Base-by-base conservation (phyloP, 1,140 invertebrate genomes). In the Lanistes nyassanus region DNA sequence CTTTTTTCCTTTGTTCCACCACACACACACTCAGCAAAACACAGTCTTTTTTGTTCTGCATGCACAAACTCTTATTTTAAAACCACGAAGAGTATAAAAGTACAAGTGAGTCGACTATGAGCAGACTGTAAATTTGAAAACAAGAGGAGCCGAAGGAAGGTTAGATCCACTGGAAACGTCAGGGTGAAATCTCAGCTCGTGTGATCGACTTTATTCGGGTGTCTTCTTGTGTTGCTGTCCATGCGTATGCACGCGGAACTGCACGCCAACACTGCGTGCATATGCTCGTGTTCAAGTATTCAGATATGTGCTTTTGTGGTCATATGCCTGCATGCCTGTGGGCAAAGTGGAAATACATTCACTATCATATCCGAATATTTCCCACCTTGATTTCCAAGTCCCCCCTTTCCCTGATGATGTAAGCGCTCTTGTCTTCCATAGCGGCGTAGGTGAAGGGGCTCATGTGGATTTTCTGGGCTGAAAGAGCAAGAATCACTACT, bases 11-110 rank as follows among this genome's bases (percentile, higher is more conserved):
- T 47, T 74, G 21, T 21, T 79, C 58, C 19, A n/a, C 55, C 9
- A 83, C 76, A 37, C 91, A 97, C 94, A 31, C 97, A 74, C 47
- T 58, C 60, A 74, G 29, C 3, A n/a, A 42, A 47, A 68, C 29
- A 68, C 51, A n/a, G n/a, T n/a, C n/a, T n/a, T n/a, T n/a, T n/a
- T n/a, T n/a, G n/a, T n/a, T n/a, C n/a, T n/a, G n/a, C n/a, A 36
- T 6, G 62, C 26, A 51, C 53, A 36, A 26, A 42, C 53, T 47
- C 5, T 47, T 47, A 2, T 47, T 2, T 47, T 6, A 47, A 47
- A 42, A 42, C 13, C 5, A 42, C 13, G 39, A 42, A 42, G 13
- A 47, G 19, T 47, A 62, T 29, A 26, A 62, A 62, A 62, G 31
- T 6, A 21, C 31, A 13, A n/a, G n/a, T n/a, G n/a, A n/a, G n/a